Evolutionary conservation across 2,113 vertebrate genomes (phyloP), one percentile per base, ranked within the genome.

Genomic region (Rhinolophus sinicus): DNA sequence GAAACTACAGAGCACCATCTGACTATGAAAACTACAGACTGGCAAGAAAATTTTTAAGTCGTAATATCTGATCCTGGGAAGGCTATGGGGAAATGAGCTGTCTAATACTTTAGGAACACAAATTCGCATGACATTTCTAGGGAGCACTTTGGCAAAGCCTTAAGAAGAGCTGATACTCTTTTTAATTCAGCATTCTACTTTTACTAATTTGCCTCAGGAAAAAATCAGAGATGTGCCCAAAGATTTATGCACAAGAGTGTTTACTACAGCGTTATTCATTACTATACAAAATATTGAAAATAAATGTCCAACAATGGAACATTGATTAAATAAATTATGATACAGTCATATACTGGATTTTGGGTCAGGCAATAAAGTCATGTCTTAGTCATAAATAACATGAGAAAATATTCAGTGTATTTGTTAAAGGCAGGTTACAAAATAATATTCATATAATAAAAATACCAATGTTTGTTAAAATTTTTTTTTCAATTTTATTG

Each of bases 151-250:
- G 62, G 69, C 40, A 92, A 96, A 95, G 44, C 24, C 40, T 90
- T 78, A 64, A 38, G 60, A 56, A 82, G 10, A 16, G n/a, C 16
- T 70, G 54, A 44, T 84, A 58, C 16, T 69, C 15, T 85, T 85
- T 78, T 85, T 78, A 77, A 89, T 81, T 89, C 38, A 64, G n/a
- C 62, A 52, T 92, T 96, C 54, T 56, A 85, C 84, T 86, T 91
- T 77, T 81, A 96, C 73, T 56, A 95, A 81, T 18, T 77, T 94
- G 64, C 67, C 78, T 50, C 88, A 78, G n/a, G 52, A 96, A 82
- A 56, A 56, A 72, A 95, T n/a, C 75, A 95, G 64, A 91, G 8
- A 72, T 88, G 69, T 26, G 33, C 52, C 76, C 72, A 81, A 90
- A 93, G 56, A 94, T 58, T 58, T 80, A 91, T 60, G n/a, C 70